phyloP scores from a whole-genome alignment of 1,140 invertebrate species.

The Atta colombica region DNA sequence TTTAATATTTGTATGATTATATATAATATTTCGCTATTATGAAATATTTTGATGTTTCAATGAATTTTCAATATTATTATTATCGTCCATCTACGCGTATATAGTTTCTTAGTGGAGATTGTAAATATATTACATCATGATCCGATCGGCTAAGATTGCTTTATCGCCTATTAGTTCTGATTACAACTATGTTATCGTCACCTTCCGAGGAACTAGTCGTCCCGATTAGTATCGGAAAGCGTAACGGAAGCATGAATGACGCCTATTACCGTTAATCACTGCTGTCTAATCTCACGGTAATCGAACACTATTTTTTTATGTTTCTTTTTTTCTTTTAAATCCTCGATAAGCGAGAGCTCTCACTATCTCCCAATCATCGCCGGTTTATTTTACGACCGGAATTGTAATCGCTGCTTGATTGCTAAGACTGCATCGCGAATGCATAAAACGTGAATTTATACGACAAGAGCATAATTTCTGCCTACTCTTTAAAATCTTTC shows the following conservation, averaged over 20 bases:
- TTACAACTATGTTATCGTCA: constrained; percentile 23
- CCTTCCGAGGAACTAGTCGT: constrained; percentile 24
- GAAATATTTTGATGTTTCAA: not conserved
- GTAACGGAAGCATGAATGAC: constrained; percentile 45
- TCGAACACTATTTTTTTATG: not conserved
- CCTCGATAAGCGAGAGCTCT: constrained; percentile 29
- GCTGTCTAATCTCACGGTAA: constrained; percentile 17
- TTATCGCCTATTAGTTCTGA: constrained; percentile 39
- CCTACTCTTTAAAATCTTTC: not conserved
- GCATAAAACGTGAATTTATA: constrained; percentile 1
- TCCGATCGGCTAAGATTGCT: not conserved
- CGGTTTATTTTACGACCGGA: constrained; percentile 32
- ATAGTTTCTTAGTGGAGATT: not conserved
- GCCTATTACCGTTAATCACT: constrained; percentile 38
- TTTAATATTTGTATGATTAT: not conserved
- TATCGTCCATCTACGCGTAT: not conserved
- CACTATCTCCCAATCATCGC: not conserved
- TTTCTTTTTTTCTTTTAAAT: not conserved
- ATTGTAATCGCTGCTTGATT: constrained; percentile 12
- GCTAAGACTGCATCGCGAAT: not conserved
- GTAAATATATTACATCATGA: constrained; percentile 2
- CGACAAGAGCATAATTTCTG: not conserved
- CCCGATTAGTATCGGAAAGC: constrained; percentile 26
- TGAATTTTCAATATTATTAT: not conserved
- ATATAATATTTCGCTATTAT: not conserved